Base-by-base conservation (phyloP, 1,140 invertebrate genomes). In the Zaprionus davidi region DNA sequence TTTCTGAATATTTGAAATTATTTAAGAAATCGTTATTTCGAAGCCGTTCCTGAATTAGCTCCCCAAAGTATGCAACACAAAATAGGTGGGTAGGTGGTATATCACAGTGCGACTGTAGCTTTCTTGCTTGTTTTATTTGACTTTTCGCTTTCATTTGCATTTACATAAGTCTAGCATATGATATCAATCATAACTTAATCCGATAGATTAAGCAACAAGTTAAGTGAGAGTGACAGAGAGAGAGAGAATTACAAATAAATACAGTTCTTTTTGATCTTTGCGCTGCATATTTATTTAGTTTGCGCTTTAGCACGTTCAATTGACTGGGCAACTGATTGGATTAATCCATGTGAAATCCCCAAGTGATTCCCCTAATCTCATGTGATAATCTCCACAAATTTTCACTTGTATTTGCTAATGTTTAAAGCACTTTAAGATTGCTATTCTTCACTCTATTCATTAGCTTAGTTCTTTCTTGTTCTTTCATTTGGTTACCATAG, bases 121-220 rank as follows among this genome's bases (percentile, higher is more conserved):
- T 11, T 3, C 9, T 0, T 34, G 31, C 31, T 34, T 34, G 9
- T 34, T 34, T 11, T 34, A 34, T 59, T 36, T 38, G 46, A 13
- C 46, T 24, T 51, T 51, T 17, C 41, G 41, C 15, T 17, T 46
- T 46, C 20, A 51, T 51, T 51, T 51, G 20, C 20, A 51, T 51
- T 51, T 24, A 24, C 46, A 51, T 51, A 51, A 2, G 46, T 9
- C 17, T 24, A 51, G 46, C 46, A 51, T 51, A 51, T 13, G 46
- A 24, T 51, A 22, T 51, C 11, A 22, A 51, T 51, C 46, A 24
- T 24, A 51, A 13, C 1, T 51, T 51, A 51, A 51, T 51, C 11
- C 46, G 4, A 11, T 51, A 22, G 46, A 51, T 51, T 51, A 51
- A 13, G 12, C 46, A 24, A 24, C 46, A 51, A 24, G 20, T 51